These are phyloP conservation scores for Chiloscyllium plagiosum DNA, from an alignment of 2,113 vertebrate genomes.

Conservation along the genomic window DNA sequence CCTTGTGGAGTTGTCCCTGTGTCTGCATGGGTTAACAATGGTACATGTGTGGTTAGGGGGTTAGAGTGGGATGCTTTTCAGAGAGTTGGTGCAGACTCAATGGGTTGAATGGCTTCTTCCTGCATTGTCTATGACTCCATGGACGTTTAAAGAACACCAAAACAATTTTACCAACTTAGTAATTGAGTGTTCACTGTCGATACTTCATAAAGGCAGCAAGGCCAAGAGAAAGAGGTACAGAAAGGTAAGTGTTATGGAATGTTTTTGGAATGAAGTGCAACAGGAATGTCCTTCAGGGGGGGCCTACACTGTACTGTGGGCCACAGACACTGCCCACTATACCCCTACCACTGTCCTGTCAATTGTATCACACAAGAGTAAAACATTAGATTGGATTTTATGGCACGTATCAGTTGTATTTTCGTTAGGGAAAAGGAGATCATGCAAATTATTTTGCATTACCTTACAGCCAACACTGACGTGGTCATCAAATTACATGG, in stretches of 20 bases:
- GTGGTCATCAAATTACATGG: too few relatives aligned
- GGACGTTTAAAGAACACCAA: background rate
- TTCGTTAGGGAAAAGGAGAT: too few relatives aligned
- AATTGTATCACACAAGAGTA: background rate
- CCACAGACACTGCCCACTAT: background rate
- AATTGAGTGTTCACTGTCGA: background rate
- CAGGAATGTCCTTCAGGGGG: background rate
- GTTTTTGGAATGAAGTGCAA: background rate
- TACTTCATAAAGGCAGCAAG: background rate
- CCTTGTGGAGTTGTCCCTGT: too few relatives aligned
- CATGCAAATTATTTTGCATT: too few relatives aligned
- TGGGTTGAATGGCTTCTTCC: too few relatives aligned
- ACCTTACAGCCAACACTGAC: background rate
- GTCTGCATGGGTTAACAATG: too few relatives aligned
- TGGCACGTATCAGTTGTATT: too few relatives aligned
- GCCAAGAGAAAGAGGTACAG: background rate
- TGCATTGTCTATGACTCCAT: too few relatives aligned
- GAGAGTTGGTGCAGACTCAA: too few relatives aligned
- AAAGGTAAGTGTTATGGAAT: background rate
- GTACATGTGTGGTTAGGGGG: too few relatives aligned
- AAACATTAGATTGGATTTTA: background rate
- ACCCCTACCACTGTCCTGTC: too few relatives aligned
- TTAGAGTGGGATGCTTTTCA: too few relatives aligned
- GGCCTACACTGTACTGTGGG: background rate
- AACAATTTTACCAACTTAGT: background rate